These are phyloP conservation scores for Limulus polyphemus DNA, from an alignment of 2,888 invertebrate genomes.

Conservation along the genomic window DNA sequence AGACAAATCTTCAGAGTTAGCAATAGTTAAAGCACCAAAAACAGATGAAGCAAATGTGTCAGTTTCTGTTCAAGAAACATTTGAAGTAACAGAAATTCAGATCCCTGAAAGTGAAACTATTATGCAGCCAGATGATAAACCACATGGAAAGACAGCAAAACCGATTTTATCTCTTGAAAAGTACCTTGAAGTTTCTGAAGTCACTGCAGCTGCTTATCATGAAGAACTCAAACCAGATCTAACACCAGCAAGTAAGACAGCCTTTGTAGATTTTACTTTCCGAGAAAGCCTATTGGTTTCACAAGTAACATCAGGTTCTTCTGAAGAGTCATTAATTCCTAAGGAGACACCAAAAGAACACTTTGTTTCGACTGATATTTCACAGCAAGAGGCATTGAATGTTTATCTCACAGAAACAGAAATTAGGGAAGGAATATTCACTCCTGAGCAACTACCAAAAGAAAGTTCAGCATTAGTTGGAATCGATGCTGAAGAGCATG, in stretches of 20 bases:
- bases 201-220: slow-evolving; percentile 13
- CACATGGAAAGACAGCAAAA: slow-evolving; percentile 13
- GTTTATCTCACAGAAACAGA: slow-evolving; percentile 6
- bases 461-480: slow-evolving; percentile 12
- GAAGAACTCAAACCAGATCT: slow-evolving; percentile 10
- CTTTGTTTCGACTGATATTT: slow-evolving; percentile 9
- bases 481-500: slow-evolving; percentile 15
- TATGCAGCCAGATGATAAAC: slow-evolving; percentile 9
- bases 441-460: slow-evolving; percentile 7
- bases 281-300: slow-evolving; percentile 16
- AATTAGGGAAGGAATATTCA: slow-evolving; percentile 11
- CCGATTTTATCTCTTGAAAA: slow-evolving; percentile 15
- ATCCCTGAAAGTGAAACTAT: slow-evolving; percentile 17
- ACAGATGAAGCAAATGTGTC: slow-evolving; percentile 15
- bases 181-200: slow-evolving; percentile 20
- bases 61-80: slow-evolving; percentile 17
- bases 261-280: slow-evolving; percentile 7
- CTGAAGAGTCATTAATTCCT: slow-evolving; percentile 11
- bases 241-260: slow-evolving; percentile 8
- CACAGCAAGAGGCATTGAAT: slow-evolving; percentile 1
- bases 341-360: slow-evolving; percentile 12
- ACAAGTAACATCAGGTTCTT: slow-evolving; percentile 16
- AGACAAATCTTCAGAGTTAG: slow-evolving; percentile 15
- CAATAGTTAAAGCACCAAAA: slow-evolving; percentile 9
- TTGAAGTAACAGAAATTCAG: slow-evolving; percentile 18